Conservation (phyloP, 2,888 invertebrate species). For the Cinara cedri region DNA sequence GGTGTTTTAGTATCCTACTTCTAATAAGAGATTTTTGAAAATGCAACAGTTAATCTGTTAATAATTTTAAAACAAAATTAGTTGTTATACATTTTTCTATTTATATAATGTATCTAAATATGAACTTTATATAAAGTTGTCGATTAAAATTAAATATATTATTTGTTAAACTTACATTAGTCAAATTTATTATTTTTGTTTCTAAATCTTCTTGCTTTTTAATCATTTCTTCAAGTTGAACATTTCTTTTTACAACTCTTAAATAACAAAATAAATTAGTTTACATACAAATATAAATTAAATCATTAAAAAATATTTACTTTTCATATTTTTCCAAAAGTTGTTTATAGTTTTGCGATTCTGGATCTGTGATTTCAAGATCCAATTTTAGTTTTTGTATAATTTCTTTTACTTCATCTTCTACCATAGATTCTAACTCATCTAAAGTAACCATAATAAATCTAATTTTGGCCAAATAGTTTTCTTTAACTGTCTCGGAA, state of each 20-base stretch:
- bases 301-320: conserved; percentile 20
- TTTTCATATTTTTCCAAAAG: conserved; percentile 47
- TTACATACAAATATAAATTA: neutral
- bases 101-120: too few relatives aligned
- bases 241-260: conserved; percentile 23
- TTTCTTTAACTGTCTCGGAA: conserved; percentile 32
- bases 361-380: conserved; percentile 18
- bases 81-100: too few relatives aligned
- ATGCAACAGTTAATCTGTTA: too few relatives aligned
- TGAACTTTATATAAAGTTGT: too few relatives aligned
- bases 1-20: too few relatives aligned
- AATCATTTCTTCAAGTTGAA: conserved; percentile 38
- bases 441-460: conserved; percentile 32
- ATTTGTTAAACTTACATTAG: conserved; percentile 30
- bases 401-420: conserved; percentile 44
- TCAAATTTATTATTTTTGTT: conserved; percentile 51
- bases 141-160: too few relatives aligned
- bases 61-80: too few relatives aligned
- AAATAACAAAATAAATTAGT: neutral
- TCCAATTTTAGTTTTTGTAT: conserved; percentile 48
- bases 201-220: conserved; percentile 44
- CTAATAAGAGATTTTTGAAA: too few relatives aligned
- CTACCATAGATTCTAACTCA: conserved; percentile 47
- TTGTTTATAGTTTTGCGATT: conserved; percentile 29
- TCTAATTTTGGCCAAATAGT: conserved; percentile 38